phyloP scores from a whole-genome alignment of 2,888 invertebrate genomes.

The Hoplodrina blanda region DNA sequence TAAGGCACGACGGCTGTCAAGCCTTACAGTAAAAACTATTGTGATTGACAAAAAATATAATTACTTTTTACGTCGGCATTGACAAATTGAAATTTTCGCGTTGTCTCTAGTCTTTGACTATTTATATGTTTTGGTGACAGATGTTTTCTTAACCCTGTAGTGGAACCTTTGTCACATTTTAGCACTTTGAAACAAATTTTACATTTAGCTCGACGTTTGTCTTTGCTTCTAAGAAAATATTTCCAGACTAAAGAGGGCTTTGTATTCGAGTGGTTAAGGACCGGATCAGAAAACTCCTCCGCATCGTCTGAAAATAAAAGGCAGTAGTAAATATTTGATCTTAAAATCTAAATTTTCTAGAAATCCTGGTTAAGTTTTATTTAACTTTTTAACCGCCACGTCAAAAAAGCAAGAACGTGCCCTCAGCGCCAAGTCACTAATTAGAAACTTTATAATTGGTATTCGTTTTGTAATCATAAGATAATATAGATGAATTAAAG shows the following conservation, averaged over 20 bases:
- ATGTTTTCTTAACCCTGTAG: constrained; percentile 27
- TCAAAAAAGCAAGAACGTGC: too few species aligned
- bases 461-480: too few species aligned
- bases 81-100: too few species aligned
- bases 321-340: neutral
- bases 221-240: constrained; percentile 28
- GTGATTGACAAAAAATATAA: neutral
- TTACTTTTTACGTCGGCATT: neutral
- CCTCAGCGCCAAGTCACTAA: too few species aligned
- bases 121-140: neutral
- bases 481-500: too few species aligned
- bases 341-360: neutral
- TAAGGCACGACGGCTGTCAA: too few species aligned
- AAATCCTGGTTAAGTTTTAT: too few species aligned
- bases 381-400: too few species aligned
- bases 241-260: constrained; percentile 30
- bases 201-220: constrained; percentile 30
- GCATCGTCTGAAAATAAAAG: neutral
- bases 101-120: neutral
- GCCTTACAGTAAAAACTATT: too few species aligned
- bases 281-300: neutral
- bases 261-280: constrained; percentile 17
- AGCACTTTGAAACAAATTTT: constrained; percentile 19
- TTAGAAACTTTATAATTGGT: too few species aligned
- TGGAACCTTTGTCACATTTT: constrained; percentile 26